Conservation (phyloP, 1,140 invertebrate species). For the Thrips palmi region DNA sequence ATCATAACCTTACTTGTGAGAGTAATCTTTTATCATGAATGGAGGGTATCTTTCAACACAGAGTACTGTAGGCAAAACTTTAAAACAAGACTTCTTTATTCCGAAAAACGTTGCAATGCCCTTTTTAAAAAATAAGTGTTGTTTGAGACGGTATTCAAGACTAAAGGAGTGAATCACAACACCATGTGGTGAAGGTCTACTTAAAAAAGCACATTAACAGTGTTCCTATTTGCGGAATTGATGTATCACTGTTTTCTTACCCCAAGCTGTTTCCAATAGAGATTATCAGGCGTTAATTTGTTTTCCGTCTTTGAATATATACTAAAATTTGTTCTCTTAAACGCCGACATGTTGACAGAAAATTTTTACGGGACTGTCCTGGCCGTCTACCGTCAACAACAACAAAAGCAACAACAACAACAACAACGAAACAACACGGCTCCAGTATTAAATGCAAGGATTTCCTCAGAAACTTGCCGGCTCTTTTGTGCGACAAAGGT, state of each 20-base stretch:
- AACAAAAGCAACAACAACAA: no score
- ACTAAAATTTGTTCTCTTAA: slow-evolving; percentile 54
- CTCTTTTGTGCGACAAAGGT: no score
- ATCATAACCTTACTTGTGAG: neutral
- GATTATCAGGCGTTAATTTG: slow-evolving; percentile 48
- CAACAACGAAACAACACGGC: no score
- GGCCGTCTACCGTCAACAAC: no score
- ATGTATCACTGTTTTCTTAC: slow-evolving; percentile 30
- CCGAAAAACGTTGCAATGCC: slow-evolving; percentile 1
- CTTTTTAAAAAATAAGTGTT: neutral
- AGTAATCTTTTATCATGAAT: neutral
- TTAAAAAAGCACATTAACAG: slow-evolving; percentile 4
- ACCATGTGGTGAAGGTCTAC: neutral
- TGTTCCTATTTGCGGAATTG: neutral
- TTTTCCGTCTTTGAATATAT: slow-evolving; percentile 44
- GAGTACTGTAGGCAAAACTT: neutral
- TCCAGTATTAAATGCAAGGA: no score
- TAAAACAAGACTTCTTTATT: slow-evolving; percentile 5
- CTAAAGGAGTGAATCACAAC: neutral
- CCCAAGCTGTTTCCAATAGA: slow-evolving; percentile 71
- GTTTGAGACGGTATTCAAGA: neutral
- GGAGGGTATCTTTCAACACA: neutral
- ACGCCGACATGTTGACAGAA: slow-evolving; percentile 36
- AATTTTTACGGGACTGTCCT: no score
- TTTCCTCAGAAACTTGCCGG: no score